These are phyloP conservation scores for Helicolenus hilgendorfi DNA, from an alignment of 2,797 vertebrate species.

Conservation along the genomic window DNA sequence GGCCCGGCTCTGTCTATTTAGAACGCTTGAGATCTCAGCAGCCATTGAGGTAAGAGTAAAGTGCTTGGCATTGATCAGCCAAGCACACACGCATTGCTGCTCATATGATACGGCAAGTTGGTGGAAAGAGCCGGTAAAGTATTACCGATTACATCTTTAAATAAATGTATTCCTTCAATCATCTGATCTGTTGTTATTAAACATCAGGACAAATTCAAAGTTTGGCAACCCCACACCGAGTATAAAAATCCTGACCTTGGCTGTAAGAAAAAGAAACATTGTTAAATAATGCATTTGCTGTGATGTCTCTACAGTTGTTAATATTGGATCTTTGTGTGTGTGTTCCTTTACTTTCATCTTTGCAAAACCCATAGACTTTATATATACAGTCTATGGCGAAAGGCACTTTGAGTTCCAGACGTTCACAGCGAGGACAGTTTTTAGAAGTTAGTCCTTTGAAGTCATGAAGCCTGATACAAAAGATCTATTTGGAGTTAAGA, in stretches of 20 bases:
- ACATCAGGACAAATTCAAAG: neutral
- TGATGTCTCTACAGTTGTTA: neutral
- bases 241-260: neutral
- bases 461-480: neutral
- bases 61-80: neutral
- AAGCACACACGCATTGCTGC: neutral
- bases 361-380: neutral
- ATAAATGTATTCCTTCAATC: constrained; percentile 5
- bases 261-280: neutral
- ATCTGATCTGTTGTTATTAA: neutral
- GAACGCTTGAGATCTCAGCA: neutral
- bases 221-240: neutral
- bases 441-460: neutral
- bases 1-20: neutral
- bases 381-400: neutral
- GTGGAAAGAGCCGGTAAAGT: neutral
- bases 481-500: neutral
- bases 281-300: neutral
- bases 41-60: neutral
- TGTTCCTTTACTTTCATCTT: neutral
- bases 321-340: neutral
- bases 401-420: neutral
- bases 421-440: neutral
- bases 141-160: neutral
- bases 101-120: neutral